Conservation (phyloP, 2,888 invertebrate genomes). For the Tinea semifulvella region DNA sequence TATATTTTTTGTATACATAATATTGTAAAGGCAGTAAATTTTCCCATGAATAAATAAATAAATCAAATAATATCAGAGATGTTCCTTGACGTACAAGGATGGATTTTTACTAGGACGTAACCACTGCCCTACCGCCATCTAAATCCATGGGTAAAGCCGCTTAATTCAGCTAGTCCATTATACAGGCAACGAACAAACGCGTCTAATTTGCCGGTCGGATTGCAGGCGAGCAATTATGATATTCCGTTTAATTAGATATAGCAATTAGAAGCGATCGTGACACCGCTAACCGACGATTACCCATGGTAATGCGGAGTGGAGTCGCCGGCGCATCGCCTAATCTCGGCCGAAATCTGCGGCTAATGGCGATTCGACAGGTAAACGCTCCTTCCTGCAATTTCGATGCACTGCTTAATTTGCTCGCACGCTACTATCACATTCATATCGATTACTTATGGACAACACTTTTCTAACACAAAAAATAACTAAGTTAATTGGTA, state of each 20-base stretch:
- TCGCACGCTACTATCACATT: constrained; percentile 8
- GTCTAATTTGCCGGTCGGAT: constrained; percentile 36
- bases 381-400: constrained; percentile 13
- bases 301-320: constrained; percentile 37
- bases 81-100: too few species aligned
- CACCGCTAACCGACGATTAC: constrained; percentile 42
- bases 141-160: too few species aligned
- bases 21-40: too few species aligned
- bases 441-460: too few species aligned
- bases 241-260: constrained; percentile 45
- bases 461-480: too few species aligned
- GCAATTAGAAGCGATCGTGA: constrained; percentile 44
- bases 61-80: too few species aligned
- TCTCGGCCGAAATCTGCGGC: constrained; percentile 16
- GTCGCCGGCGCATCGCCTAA: constrained; percentile 17
- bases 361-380: constrained; percentile 21
- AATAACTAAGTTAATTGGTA: too few species aligned
- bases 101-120: too few species aligned
- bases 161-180: constrained; percentile 29
- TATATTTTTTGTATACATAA: too few species aligned
- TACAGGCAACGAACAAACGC: constrained; percentile 26
- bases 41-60: too few species aligned
- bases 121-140: too few species aligned
- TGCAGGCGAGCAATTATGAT: constrained; percentile 35
- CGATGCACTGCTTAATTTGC: constrained; percentile 14